Evolutionary conservation across 2,797 vertebrate species (phyloP), one percentile per base, ranked within the genome.

Genomic region (Arnoldichthys spilopterus): DNA sequence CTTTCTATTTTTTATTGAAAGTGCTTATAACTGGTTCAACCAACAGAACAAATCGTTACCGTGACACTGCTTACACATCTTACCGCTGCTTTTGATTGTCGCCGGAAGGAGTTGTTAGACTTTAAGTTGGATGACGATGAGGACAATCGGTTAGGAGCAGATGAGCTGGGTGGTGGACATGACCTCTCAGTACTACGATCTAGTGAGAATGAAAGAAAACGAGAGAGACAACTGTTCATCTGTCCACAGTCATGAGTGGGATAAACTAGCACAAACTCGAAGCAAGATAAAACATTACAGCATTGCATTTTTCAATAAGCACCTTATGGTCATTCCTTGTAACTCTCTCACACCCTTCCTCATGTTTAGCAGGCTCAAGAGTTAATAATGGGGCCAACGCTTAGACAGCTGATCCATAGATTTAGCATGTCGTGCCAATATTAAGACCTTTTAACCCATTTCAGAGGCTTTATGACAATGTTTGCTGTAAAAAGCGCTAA

Each of bases 81-180:
- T 95, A 99, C 98, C 95, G 76, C 67, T n/a, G 86, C 92, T 91
- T 96, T 97, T 84, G 96, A 96, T 74, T 95, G 96, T 79, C 95
- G 94, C 34, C 90, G 94, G 76, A 95, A 86, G 62, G 92, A 92
- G 81, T 87, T 90, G 89, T 90, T 93, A 85, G 90, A 90, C 87
- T 92, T 92, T 63, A 88, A 80, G 24, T 90, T 83, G 75, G 94
- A 90, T 88, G 93, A 94, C 68, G 93, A 86, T 71, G 91, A 91
- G 40, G 90, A 74, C 4, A 83, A 81, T 69, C 91, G 91, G 84
- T 88, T 95, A 96, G 91, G 90, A 87, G 93, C 87, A 12, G 86
- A 72, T 3, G 90, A 91, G 0, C 90, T 84, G 26, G 92, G 87
- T 81, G 86, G 93, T 0, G 93, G 86, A 92, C 97, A 97, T 97